Evolutionary conservation across 2,888 invertebrate genomes (phyloP).

Genomic region (Drosophila longiperda): DNA sequence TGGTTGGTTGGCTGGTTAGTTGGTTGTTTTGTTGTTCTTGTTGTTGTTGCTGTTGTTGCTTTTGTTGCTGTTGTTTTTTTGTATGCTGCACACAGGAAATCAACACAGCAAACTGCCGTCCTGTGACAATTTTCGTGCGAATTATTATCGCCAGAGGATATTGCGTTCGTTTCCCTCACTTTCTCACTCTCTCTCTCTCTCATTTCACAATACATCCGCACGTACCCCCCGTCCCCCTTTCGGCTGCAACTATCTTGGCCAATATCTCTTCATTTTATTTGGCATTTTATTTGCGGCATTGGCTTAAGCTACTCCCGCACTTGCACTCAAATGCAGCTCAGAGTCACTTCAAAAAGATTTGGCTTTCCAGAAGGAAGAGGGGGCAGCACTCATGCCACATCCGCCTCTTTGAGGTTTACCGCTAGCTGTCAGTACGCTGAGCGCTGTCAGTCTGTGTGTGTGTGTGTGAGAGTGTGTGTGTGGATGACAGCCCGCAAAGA

Average conservation of each 20-base stretch:
- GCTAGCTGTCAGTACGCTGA: slow-evolving; percentile 59
- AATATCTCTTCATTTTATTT: slow-evolving; percentile 53
- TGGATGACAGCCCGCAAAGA: slow-evolving; percentile 30
- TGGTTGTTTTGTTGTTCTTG: slow-evolving; percentile 25
- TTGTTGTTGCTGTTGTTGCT: slow-evolving; percentile 15
- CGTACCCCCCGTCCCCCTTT: no score
- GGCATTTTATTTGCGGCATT: slow-evolving; percentile 63
- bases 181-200: not conserved
- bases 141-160: slow-evolving; percentile 77
- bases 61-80: slow-evolving; percentile 35
- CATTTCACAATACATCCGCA: not conserved
- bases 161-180: slow-evolving; percentile 47
- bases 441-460: slow-evolving; percentile 47
- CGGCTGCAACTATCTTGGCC: slow-evolving; percentile 34
- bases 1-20: slow-evolving; percentile 2
- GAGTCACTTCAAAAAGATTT: slow-evolving; percentile 67
- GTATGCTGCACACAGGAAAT: slow-evolving; percentile 75
- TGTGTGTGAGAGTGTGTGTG: slow-evolving; percentile 9
- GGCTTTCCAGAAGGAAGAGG: slow-evolving; percentile 1
- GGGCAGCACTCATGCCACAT: slow-evolving; percentile 3
- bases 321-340: slow-evolving; percentile 67
- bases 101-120: slow-evolving; percentile 73
- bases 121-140: slow-evolving; percentile 70
- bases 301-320: slow-evolving; percentile 64
- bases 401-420: slow-evolving; percentile 50